These are phyloP conservation scores for Apteryx owenii DNA, from an alignment of 2,113 vertebrate species.

Conservation along the genomic window DNA sequence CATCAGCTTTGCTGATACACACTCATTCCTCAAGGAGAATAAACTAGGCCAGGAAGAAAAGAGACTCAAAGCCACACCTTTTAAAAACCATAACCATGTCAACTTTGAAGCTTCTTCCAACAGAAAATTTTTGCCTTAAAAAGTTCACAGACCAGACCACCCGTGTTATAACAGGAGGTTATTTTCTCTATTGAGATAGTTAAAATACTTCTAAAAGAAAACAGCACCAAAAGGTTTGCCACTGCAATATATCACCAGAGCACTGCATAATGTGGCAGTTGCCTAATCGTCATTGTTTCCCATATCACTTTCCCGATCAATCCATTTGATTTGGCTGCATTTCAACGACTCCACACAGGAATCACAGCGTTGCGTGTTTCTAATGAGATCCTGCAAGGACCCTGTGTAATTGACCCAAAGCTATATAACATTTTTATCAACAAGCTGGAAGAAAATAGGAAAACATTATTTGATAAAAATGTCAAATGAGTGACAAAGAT, in stretches of 20 bases:
- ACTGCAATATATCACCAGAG: background rate
- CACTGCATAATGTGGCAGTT: background rate
- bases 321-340: constrained; percentile 9
- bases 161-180: background rate
- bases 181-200: background rate
- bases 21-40: background rate
- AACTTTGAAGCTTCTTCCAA: background rate
- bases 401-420: constrained; percentile 52
- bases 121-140: background rate
- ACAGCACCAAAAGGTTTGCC: background rate
- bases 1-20: background rate
- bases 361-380: background rate
- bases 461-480: constrained; percentile 68
- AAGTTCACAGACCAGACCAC: background rate
- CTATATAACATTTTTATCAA: constrained; percentile 62
- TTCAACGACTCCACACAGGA: constrained; percentile 16
- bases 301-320: constrained; percentile 35
- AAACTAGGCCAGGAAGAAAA: background rate
- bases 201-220: background rate
- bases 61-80: background rate
- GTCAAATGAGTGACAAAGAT: constrained; percentile 67
- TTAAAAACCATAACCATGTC: background rate
- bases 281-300: constrained; percentile 41
- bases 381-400: constrained; percentile 53
- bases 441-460: constrained; percentile 49